Evolutionary conservation across 2,113 vertebrate species (phyloP).

Genomic region (Panurus biarmicus): DNA sequence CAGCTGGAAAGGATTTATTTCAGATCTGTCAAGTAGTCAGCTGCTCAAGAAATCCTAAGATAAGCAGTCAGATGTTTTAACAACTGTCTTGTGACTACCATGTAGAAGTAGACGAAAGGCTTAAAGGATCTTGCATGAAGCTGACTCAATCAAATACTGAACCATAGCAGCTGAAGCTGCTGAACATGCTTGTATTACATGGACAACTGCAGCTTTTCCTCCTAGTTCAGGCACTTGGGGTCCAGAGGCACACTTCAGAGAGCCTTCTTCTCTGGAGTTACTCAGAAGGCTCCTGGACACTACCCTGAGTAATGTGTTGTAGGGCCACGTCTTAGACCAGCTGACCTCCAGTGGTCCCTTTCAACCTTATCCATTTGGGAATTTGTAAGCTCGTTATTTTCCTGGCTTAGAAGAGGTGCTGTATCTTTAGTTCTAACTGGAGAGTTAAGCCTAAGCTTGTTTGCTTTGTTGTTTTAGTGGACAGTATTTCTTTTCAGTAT

Average conservation of each 20-base stretch:
- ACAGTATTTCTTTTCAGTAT: not conserved
- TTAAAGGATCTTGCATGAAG: not conserved
- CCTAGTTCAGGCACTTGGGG: not conserved
- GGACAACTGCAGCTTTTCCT: not conserved
- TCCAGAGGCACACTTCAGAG: not conserved
- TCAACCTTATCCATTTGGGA: not conserved
- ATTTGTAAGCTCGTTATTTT: not conserved
- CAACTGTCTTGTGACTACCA: not conserved
- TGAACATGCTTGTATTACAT: not conserved
- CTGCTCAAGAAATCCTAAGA: not conserved
- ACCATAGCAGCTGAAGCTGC: not conserved
- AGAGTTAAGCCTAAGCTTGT: not conserved
- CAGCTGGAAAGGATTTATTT: not conserved
- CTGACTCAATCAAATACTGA: not conserved
- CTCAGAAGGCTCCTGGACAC: not conserved
- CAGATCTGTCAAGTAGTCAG: not conserved
- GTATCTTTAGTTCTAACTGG: not conserved
- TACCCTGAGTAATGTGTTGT: not conserved
- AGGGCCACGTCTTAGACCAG: not conserved
- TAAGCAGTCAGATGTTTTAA: not conserved
- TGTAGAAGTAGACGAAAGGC: not conserved
- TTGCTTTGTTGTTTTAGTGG: not conserved
- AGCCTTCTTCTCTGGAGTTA: not conserved
- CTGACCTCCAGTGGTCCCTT: not conserved
- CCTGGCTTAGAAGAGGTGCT: not conserved